Evolutionary conservation across 2,888 invertebrate genomes (phyloP), one percentile per base, ranked within the genome.

Genomic region (Pyralis farinalis): DNA sequence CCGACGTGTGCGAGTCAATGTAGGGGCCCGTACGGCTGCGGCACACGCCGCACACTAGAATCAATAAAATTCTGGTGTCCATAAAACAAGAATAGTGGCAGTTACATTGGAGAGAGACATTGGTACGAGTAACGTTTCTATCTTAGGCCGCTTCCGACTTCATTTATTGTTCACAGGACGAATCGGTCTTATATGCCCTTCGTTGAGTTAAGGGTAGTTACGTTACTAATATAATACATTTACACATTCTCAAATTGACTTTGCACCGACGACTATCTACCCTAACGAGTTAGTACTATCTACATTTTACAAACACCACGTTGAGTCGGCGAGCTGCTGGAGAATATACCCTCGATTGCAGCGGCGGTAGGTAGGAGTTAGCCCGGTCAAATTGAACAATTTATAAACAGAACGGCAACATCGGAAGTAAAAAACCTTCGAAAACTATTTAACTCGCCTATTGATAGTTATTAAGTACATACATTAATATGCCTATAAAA

Each of bases 41-140:
- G 70, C 73, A 76, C 70, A 71, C 56, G 69, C 65, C 66, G 72
- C 69, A 77, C 83, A 84, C 85, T 73, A 71, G 84, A 84, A 85
- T 85, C 87, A 87, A 87, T 87, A 87, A 80, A 86, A 84, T 70
- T 71, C 84, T 72, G 59, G 80, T 81, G 81, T 73, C 77, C 75
- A 70, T 58, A 63, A 76, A 70, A 74, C 70, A 73, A 75, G 73
- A 76, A 73, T 66, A 74, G 71, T 83, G 83, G 78, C 80, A 81
- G 80, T 82, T 78, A 77, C 55, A 59, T 68, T 74, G 64, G 67
- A 70, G 69, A 75, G 62, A 70, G 67, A 71, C 61, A 71, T 77
- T 69, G 64, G 68, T 73, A 71, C 69, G 67, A 72, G 72, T 74
- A 75, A 72, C 71, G 66, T 64, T 85, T 41, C 34, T 34, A 35